These are phyloP conservation scores for Leucoraja erinaceus DNA, from an alignment of 2,113 vertebrate genomes.

Conservation along the genomic window DNA sequence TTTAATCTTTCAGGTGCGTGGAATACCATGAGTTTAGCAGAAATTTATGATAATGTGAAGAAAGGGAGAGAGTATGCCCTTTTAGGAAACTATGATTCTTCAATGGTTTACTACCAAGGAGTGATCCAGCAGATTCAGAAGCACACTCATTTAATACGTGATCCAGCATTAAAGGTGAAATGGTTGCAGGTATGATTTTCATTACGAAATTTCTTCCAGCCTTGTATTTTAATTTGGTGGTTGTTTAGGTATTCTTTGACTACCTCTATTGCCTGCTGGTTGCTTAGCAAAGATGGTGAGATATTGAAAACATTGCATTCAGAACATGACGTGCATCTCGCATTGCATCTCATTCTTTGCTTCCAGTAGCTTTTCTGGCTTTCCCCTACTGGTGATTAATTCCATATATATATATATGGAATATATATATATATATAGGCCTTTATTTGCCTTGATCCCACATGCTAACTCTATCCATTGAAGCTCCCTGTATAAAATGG, in stretches of 20 bases:
- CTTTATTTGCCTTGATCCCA: not conserved
- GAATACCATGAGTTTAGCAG: conserved; percentile 80
- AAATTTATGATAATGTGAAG: conserved; percentile 93
- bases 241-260: conserved; percentile 45
- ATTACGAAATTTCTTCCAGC: conserved; percentile 45
- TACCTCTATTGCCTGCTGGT: conserved; percentile 40
- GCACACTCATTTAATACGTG: conserved; percentile 76
- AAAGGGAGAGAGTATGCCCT: conserved; percentile 92
- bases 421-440: too few relatives aligned
- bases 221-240: conserved; percentile 43
- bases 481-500: not conserved
- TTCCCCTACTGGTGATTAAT: too few relatives aligned
- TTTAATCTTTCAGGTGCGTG: conserved; percentile 42
- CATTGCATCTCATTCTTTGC: too few relatives aligned
- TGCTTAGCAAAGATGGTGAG: not conserved
- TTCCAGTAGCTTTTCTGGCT: too few relatives aligned
- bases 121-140: conserved; percentile 93
- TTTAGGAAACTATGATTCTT: conserved; percentile 93
- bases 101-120: conserved; percentile 92
- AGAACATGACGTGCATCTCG: too few relatives aligned
- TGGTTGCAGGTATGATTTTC: conserved; percentile 80
- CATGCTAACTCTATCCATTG: not conserved
- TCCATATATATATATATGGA: too few relatives aligned
- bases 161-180: conserved; percentile 79
- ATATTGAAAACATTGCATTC: too few relatives aligned